phyloP scores from a whole-genome alignment of 2,797 vertebrate genomes.

The Manis crassicaudata region DNA sequence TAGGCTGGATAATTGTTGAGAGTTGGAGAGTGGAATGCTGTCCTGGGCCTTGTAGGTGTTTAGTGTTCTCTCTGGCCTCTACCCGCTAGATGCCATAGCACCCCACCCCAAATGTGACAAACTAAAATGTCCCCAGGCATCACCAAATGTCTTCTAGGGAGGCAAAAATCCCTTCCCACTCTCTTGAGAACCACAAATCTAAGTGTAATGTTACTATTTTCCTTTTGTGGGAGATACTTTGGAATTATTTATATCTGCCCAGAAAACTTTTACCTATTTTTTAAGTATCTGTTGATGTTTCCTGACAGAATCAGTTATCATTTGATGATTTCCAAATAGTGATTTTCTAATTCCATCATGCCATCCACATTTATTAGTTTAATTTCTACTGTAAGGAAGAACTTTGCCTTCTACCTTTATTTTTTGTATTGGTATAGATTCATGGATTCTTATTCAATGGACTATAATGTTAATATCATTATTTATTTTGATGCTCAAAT shows the following conservation, averaged over 20 bases:
- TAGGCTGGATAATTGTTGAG: background rate
- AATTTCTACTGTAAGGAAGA: constrained; percentile 8
- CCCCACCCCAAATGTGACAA: background rate
- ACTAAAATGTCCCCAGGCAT: background rate
- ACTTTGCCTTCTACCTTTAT: background rate
- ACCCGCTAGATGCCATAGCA: background rate
- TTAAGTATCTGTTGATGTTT: constrained; percentile 1
- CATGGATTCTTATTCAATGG: background rate
- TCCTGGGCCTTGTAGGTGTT: background rate
- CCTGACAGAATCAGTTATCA: constrained; percentile 33
- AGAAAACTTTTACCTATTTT: background rate
- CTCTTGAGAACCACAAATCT: background rate
- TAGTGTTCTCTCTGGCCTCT: background rate
- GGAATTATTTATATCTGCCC: background rate
- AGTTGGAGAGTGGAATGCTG: background rate
- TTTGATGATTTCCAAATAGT: background rate
- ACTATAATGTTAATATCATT: background rate
- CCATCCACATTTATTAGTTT: background rate
- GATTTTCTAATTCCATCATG: constrained; percentile 28
- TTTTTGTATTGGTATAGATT: background rate
- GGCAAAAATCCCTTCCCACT: background rate
- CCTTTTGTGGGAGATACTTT: background rate
- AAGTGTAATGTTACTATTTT: background rate
- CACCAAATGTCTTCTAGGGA: background rate
- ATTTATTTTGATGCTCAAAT: constrained; percentile 25